Percentiles rank a stretch among this genome's conserved stretches.
Evolutionary conservation across 2,888 invertebrate species (phyloP).

Genomic region (Homarus gammarus): DNA sequence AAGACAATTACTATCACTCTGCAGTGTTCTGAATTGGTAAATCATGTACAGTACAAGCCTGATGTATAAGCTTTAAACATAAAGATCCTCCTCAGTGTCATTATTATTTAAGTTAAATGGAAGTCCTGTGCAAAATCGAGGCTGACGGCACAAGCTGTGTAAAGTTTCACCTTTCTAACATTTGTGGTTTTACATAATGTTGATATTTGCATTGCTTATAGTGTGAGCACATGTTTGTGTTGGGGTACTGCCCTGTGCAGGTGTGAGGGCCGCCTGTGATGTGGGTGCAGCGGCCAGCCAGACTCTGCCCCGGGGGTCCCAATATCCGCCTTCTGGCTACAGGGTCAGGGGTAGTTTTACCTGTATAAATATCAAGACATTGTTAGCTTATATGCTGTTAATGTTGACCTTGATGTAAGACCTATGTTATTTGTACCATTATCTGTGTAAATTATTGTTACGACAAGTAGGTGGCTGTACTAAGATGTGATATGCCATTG

Average conservation of each 20-base stretch:
- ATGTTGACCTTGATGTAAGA: slow-evolving; percentile 74
- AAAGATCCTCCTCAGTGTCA: slow-evolving; percentile 48
- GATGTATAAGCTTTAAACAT: slow-evolving; percentile 45
- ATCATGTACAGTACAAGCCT: slow-evolving; percentile 29
- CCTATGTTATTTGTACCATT: slow-evolving; percentile 73
- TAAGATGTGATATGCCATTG: slow-evolving; percentile 74
- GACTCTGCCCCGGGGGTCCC: slow-evolving; percentile 67
- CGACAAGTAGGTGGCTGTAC: slow-evolving; percentile 73
- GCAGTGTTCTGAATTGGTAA: slow-evolving; percentile 28
- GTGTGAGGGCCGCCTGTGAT: slow-evolving; percentile 56
- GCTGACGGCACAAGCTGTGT: slow-evolving; percentile 69
- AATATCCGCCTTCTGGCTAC: slow-evolving; percentile 70
- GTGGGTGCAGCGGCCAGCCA: slow-evolving; percentile 47
- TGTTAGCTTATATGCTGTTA: slow-evolving; percentile 75
- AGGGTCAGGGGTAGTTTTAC: slow-evolving; percentile 72
- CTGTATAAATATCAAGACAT: slow-evolving; percentile 74
- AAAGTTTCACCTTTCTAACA: slow-evolving; percentile 68
- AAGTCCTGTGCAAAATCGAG: slow-evolving; percentile 61
- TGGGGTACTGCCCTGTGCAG: slow-evolving; percentile 48
- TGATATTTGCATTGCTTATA: slow-evolving; percentile 70
- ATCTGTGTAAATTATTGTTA: slow-evolving; percentile 74
- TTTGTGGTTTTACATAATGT: slow-evolving; percentile 70
- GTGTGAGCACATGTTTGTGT: slow-evolving; percentile 68
- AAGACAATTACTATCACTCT: slow-evolving; percentile 31
- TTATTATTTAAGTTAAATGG: slow-evolving; percentile 65